Base-by-base conservation (phyloP, 2,888 invertebrate species). In the Nomada ruficornis region DNA sequence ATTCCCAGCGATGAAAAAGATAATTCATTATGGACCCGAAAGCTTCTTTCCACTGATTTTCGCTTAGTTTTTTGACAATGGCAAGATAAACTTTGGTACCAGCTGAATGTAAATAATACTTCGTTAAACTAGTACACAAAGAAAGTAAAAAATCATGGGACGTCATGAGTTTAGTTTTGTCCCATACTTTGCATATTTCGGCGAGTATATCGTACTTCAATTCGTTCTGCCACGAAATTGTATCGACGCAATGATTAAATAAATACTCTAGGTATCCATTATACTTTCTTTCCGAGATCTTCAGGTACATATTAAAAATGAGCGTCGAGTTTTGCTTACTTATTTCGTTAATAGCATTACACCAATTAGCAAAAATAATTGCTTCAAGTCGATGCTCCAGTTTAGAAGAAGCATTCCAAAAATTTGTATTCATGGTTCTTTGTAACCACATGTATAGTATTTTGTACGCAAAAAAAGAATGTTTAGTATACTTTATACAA, bases 301-400 rank as follows among this genome's bases (percentile, higher is more conserved):
- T 63, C 93, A 92, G 83, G 89, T 95, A 93, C 89, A 92, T 80
- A 15, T 91, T 89, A 88, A 96, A 95, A 82, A 96, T 92, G 18
- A 88, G 77, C 5, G 81, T 91, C 80, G 94, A 94, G 86, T 95
- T 96, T 59, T 95, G 92, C 88, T 95, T 95, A 86, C 95, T 94
- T 11, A 95, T 94, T 71, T 95, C 95, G 77, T 94, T 94, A 13
- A 96, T 94, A 29, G 95, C 95, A 87, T 95, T 96, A 88, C 95
- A 95, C 96, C 96, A 96, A 89, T 96, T 96, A 65, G 95, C 95
- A 88, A 95, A 95, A 10, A 95, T 94, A 80, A 96, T 92, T 83
- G 94, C 93, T 9, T 95, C 92, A 55, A 96, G 86, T 84, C 91
- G 94, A 11, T 93, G 90, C 86, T 94, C 93, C 74, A 94, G 91